Evolutionary conservation across 2,797 vertebrate genomes (phyloP).

Genomic region (Podarcis siculus): DNA sequence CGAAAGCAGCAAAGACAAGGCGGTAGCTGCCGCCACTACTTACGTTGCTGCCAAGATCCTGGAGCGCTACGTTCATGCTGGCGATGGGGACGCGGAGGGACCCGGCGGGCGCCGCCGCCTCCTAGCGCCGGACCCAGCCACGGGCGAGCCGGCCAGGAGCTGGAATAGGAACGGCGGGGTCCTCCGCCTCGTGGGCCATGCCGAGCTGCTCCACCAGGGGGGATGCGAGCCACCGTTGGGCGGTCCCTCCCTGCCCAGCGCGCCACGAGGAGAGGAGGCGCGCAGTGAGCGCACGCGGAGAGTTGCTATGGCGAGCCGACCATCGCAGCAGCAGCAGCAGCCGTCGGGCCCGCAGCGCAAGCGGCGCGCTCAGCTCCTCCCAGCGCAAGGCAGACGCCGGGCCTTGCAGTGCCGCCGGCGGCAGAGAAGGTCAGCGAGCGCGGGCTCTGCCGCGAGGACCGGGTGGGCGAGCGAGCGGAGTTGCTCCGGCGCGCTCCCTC

Average conservation of each 20-base stretch:
- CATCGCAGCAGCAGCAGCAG: neutral
- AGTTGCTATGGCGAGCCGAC: neutral
- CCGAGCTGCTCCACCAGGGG: constrained; percentile 12
- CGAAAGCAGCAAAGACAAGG: neutral
- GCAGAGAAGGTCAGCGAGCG: neutral
- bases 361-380: neutral
- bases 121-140: neutral
- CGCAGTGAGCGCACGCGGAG: neutral
- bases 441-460: neutral
- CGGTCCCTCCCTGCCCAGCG: no score
- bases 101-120: constrained; percentile 31
- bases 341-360: no score
- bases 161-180: neutral
- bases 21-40: constrained; percentile 63
- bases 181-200: constrained; percentile 7
- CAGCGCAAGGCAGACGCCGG: neutral
- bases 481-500: neutral
- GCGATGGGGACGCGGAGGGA: constrained; percentile 62
- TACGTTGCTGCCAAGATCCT: constrained; percentile 91
- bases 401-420: neutral
- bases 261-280: neutral
- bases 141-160: neutral
- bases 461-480: no score
- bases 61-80: constrained; percentile 95
- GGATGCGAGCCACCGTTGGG: neutral